Conservation (phyloP, 2,113 vertebrate genomes). For the Callorhinus ursinus region DNA sequence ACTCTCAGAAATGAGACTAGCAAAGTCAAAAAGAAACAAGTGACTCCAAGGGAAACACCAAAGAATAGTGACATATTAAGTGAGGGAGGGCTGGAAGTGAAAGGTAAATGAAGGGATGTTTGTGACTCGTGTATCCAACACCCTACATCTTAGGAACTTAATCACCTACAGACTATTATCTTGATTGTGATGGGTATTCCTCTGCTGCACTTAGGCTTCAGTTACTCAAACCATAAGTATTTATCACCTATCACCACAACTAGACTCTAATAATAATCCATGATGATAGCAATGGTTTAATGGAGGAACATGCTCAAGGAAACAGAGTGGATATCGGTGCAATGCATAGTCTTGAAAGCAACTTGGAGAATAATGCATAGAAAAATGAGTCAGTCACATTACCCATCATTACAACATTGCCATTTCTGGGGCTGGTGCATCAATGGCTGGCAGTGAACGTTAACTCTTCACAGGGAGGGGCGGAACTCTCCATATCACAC, state of each 20-base stretch:
- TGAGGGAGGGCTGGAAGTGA: not conserved
- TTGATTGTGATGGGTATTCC: not conserved
- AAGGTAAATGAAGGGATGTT: not conserved
- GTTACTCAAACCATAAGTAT: slow-evolving; percentile 19
- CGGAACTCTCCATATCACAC: fast-evolving
- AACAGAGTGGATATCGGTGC: not conserved
- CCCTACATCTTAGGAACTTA: not conserved
- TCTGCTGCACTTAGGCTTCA: not conserved
- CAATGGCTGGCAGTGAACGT: fast-evolving
- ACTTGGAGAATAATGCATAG: not conserved
- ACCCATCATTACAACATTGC: not conserved
- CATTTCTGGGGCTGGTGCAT: not conserved
- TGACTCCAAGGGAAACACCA: not conserved
- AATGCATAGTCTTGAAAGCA: not conserved
- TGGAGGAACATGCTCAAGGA: not conserved
- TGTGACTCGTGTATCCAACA: not conserved
- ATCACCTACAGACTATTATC: not conserved
- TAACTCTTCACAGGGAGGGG: not conserved
- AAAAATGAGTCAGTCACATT: not conserved
- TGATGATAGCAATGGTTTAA: not conserved
- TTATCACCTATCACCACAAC: slow-evolving; percentile 4
- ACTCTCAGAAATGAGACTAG: slow-evolving; percentile 17
- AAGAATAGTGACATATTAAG: not conserved
- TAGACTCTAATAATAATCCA: not conserved
- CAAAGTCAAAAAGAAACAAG: not conserved